Evolutionary conservation across 1,140 invertebrate genomes (phyloP).

Genomic region (Hyles euphorbiae): DNA sequence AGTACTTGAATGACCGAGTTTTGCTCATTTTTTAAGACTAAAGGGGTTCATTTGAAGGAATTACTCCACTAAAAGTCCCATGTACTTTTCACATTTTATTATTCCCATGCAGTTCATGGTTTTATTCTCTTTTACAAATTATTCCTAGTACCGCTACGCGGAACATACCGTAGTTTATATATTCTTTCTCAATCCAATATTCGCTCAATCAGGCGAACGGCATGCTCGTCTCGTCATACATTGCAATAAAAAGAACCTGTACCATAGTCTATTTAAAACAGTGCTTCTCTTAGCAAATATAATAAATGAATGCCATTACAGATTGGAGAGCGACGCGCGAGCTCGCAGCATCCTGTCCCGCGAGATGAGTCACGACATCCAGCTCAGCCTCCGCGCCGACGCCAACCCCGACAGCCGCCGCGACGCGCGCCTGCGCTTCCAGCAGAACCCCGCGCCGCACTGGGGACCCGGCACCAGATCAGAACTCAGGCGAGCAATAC

Average conservation of each 20-base stretch:
- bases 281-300: not conserved
- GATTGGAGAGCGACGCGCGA: slow-evolving; percentile 75
- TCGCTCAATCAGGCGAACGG: no score
- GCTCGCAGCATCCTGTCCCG: slow-evolving; percentile 77
- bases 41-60: no score
- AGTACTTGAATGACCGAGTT: no score
- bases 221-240: no score
- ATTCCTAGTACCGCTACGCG: no score
- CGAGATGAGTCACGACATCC: slow-evolving; percentile 64
- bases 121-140: no score
- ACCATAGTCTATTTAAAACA: not conserved
- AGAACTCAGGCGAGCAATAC: slow-evolving; percentile 78
- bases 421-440: slow-evolving; percentile 86
- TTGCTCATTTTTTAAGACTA: no score
- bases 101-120: no score
- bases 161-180: no score
- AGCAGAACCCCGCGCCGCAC: slow-evolving; percentile 87
- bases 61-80: no score
- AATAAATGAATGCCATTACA: slow-evolving; percentile 17
- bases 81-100: no score
- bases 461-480: slow-evolving; percentile 93
- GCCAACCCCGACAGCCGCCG: slow-evolving; percentile 89
- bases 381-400: slow-evolving; percentile 82
- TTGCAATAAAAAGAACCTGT: not conserved
- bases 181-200: no score